Conservation (phyloP, 2,797 vertebrate genomes). For the Sandelia bainsii region DNA sequence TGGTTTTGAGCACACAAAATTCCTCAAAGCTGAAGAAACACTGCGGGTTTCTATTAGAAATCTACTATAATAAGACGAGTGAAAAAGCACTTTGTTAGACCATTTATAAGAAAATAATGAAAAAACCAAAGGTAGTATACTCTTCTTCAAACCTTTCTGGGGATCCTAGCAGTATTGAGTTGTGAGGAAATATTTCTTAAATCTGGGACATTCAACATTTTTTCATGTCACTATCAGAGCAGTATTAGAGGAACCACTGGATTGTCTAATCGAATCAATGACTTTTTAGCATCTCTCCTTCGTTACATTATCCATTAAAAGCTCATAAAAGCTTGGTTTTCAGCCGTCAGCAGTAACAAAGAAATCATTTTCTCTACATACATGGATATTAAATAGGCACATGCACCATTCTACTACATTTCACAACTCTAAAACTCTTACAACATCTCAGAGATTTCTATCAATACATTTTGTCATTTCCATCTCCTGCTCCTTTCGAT, state of each 20-base stretch:
- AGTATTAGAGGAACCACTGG: constrained; percentile 44
- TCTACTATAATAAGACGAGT: constrained; percentile 2
- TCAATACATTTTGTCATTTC: constrained; percentile 15
- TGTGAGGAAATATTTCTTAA: constrained; percentile 25
- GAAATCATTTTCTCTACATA: constrained; percentile 18
- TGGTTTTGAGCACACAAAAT: constrained; percentile 6
- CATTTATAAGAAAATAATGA: not conserved
- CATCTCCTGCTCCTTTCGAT: constrained; percentile 20
- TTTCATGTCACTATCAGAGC: constrained; percentile 23
- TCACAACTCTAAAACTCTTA: not conserved
- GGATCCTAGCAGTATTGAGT: constrained; percentile 7
- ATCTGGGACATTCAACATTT: constrained; percentile 21
- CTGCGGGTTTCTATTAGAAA: not conserved
- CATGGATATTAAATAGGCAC: constrained; percentile 37
- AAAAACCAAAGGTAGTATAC: not conserved
- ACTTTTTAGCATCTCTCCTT: constrained; percentile 46
- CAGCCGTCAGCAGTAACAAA: constrained; percentile 23
- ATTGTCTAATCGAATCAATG: constrained; percentile 58
- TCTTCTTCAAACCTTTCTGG: constrained; percentile 11
- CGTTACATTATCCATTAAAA: constrained; percentile 41
- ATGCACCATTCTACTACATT: not conserved
- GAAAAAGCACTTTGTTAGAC: not conserved
- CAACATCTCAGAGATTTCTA: constrained; percentile 10
- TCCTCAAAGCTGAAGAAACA: constrained; percentile 3
- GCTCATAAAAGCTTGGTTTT: constrained; percentile 40